A percentile compares a stretch with the other conserved stretches of the same genome.
Evolutionary conservation across 2,113 vertebrate species (phyloP).

Genomic region (Xyrauchen texanus): DNA sequence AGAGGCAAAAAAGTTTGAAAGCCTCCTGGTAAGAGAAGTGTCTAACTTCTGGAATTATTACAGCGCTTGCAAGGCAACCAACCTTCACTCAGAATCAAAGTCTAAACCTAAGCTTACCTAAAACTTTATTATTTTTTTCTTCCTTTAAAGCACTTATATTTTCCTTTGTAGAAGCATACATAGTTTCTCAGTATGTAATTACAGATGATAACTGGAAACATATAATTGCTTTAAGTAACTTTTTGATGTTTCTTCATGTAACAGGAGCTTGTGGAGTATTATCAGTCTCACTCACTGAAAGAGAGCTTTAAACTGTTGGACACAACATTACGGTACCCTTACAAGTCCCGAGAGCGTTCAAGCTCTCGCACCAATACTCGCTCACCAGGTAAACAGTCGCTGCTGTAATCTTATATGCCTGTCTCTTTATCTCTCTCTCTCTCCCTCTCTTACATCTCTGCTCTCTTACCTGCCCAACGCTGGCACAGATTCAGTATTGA

Average conservation of each 20-base stretch:
- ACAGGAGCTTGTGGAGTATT: constrained; percentile 97
- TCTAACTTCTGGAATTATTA: neutral
- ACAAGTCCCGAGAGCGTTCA: constrained; percentile 87
- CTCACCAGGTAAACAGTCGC: constrained; percentile 82
- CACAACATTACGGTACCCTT: constrained; percentile 89
- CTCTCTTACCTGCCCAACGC: neutral
- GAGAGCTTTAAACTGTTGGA: constrained; percentile 98
- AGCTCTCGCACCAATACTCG: constrained; percentile 81
- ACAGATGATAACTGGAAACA: too few relatives aligned
- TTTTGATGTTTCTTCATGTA: neutral
- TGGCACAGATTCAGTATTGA: neutral
- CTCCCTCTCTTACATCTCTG: neutral
- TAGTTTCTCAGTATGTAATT: too few relatives aligned
- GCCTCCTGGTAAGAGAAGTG: constrained; percentile 82
- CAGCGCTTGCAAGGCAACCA: too few relatives aligned
- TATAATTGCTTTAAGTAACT: neutral
- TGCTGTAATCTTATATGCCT: neutral
- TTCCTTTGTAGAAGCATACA: too few relatives aligned
- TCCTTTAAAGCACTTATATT: too few relatives aligned
- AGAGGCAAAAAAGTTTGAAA: constrained; percentile 97
- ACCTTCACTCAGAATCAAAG: too few relatives aligned
- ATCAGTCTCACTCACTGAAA: constrained; percentile 94
- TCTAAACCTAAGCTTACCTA: too few relatives aligned
- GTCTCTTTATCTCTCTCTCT: neutral
- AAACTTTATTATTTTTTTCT: too few relatives aligned